A percentile compares a stretch with the other conserved stretches of the same genome.
These are phyloP conservation scores for Sylvia borin DNA, from an alignment of 2,797 vertebrate species.

Conservation along the genomic window DNA sequence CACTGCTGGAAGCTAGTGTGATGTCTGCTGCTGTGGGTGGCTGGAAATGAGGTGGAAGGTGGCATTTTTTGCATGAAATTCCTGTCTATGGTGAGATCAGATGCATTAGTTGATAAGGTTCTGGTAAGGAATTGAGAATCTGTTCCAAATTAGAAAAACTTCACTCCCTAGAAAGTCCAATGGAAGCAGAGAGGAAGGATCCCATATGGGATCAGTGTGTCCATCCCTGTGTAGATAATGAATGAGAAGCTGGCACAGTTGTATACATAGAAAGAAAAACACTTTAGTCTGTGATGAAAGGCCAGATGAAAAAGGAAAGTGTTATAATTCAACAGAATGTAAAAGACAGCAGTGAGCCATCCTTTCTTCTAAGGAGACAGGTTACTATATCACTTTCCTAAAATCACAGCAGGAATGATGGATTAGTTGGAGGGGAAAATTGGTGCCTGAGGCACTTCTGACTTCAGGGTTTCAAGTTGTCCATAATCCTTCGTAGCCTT, in stretches of 20 bases:
- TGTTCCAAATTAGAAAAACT: slow-evolving; percentile 77
- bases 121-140: slow-evolving; percentile 62
- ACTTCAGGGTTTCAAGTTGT: slow-evolving; percentile 50
- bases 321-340: slow-evolving; percentile 75
- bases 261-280: slow-evolving; percentile 72
- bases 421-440: slow-evolving; percentile 67
- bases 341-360: slow-evolving; percentile 67
- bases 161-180: slow-evolving; percentile 61
- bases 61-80: slow-evolving; percentile 62
- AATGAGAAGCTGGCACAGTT: slow-evolving; percentile 61
- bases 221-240: slow-evolving; percentile 63
- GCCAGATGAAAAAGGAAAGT: slow-evolving; percentile 77
- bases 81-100: slow-evolving; percentile 38
- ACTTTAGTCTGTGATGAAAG: slow-evolving; percentile 76
- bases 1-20: accelerated
- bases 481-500: slow-evolving; percentile 25
- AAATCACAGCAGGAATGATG: slow-evolving; percentile 72
- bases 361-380: slow-evolving; percentile 66
- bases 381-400: slow-evolving; percentile 63
- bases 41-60: background rate
- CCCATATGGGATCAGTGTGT: slow-evolving; percentile 67
- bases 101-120: slow-evolving; percentile 50
- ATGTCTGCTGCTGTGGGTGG: background rate
- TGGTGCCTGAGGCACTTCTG: slow-evolving; percentile 50
- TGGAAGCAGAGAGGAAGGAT: slow-evolving; percentile 21